Conservation (phyloP, 2,888 invertebrate species). For the Campoplex nolae region DNA sequence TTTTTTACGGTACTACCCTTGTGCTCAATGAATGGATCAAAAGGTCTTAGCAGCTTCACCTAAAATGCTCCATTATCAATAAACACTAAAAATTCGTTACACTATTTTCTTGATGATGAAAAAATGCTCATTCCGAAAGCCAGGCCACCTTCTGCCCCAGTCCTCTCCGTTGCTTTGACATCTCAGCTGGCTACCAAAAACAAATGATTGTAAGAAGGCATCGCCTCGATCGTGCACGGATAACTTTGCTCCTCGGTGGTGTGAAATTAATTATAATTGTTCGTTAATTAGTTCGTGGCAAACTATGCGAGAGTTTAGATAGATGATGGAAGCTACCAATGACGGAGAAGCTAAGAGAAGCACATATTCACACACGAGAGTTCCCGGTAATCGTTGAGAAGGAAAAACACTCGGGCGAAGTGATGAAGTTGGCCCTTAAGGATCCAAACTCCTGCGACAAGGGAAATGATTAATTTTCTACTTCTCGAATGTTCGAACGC, state of each 20-base stretch:
- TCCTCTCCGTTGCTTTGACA: not conserved
- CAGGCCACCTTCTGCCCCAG: not conserved
- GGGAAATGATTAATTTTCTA: conserved; percentile 67
- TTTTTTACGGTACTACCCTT: no score
- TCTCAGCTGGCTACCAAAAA: conserved; percentile 33
- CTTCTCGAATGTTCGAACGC: conserved; percentile 26
- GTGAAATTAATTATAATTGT: conserved; percentile 80
- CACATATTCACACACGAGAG: not conserved
- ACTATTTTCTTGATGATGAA: not conserved
- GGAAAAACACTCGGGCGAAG: not conserved
- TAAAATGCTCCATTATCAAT: not conserved
- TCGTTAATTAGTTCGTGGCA: conserved; percentile 78
- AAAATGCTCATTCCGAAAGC: not conserved
- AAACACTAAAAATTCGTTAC: not conserved
- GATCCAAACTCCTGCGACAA: conserved; percentile 28
- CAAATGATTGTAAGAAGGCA: conserved; percentile 42
- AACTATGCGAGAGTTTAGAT: conserved; percentile 72
- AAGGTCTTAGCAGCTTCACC: no score
- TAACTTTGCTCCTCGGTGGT: conserved; percentile 73
- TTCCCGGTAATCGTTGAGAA: not conserved
- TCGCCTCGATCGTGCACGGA: conserved; percentile 70
- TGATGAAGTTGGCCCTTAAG: conserved; percentile 18
- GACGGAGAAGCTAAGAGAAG: not conserved
- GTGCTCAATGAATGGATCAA: no score
- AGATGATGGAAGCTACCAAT: conserved; percentile 1